Evolutionary conservation across 2,113 vertebrate species (phyloP).

Genomic region (Arvicanthis niloticus): DNA sequence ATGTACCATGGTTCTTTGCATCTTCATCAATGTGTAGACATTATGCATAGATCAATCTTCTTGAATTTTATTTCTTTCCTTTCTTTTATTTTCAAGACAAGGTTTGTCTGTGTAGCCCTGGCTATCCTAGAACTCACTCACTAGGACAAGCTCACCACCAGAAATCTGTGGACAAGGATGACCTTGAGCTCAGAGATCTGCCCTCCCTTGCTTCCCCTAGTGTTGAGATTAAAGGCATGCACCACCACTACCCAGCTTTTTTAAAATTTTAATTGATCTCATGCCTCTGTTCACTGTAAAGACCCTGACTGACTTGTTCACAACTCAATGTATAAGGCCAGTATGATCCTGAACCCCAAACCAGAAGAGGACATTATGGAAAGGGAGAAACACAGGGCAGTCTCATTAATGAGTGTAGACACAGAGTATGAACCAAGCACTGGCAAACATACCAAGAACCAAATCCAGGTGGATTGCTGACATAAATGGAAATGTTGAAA

Average conservation of each 20-base stretch:
- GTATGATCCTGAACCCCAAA: not conserved
- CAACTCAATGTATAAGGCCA: not conserved
- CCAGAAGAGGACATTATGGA: not conserved
- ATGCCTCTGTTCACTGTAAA: not conserved
- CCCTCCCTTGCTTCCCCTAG: not conserved
- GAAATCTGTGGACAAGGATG: not conserved
- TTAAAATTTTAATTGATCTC: not conserved
- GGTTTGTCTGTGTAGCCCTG: not conserved
- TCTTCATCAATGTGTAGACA: not conserved
- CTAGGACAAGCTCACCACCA: not conserved
- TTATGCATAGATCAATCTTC: not conserved
- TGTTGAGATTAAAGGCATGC: not conserved
- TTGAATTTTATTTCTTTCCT: too few species aligned
- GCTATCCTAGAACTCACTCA: not conserved
- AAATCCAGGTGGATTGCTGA: not conserved
- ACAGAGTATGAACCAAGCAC: not conserved
- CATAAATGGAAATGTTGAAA: not conserved
- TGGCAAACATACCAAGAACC: not conserved
- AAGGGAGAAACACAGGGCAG: not conserved
- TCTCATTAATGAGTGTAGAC: not conserved
- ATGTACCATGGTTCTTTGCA: rapidly evolving
- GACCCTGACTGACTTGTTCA: not conserved
- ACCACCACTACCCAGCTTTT: not conserved
- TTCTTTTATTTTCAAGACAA: not conserved
- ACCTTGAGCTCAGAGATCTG: not conserved